Evolutionary conservation across 2,113 vertebrate species (phyloP).

Genomic region (Tiliqua scincoides): DNA sequence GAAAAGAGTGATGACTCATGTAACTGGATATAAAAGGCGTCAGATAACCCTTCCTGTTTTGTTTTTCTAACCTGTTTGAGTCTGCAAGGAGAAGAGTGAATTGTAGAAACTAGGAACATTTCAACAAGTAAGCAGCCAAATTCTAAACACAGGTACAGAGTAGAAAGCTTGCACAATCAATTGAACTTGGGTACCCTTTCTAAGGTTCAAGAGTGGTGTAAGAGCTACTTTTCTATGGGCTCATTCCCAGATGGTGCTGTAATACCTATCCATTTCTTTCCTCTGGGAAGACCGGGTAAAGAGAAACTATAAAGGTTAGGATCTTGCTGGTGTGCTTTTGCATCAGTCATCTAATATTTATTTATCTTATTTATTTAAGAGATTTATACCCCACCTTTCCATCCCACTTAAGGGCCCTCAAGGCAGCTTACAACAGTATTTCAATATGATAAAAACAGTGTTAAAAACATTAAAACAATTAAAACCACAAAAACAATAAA

Average conservation of each 20-base stretch:
- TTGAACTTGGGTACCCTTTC: background rate
- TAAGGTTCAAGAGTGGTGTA: background rate
- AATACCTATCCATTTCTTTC: background rate
- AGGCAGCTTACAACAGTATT: too few species aligned
- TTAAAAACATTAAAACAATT: too few species aligned
- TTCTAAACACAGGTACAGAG: background rate
- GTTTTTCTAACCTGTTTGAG: background rate
- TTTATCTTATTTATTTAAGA: too few species aligned
- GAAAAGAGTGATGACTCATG: slow-evolving; percentile 37
- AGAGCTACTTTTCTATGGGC: background rate
- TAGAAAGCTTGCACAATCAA: slow-evolving; percentile 3
- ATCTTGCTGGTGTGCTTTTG: too few species aligned
- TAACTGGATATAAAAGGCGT: background rate
- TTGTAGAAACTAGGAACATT: background rate
- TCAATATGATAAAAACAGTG: too few species aligned
- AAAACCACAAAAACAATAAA: too few species aligned
- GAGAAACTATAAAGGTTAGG: too few species aligned
- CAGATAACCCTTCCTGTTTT: slow-evolving; percentile 29
- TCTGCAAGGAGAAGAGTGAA: background rate
- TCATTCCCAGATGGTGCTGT: background rate
- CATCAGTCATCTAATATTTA: too few species aligned
- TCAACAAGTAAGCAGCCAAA: background rate
- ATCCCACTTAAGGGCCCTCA: too few species aligned
- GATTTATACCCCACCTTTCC: too few species aligned
- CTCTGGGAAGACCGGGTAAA: background rate